Conservation (phyloP, 2,888 invertebrate species). For the Apotomis turbidana region DNA sequence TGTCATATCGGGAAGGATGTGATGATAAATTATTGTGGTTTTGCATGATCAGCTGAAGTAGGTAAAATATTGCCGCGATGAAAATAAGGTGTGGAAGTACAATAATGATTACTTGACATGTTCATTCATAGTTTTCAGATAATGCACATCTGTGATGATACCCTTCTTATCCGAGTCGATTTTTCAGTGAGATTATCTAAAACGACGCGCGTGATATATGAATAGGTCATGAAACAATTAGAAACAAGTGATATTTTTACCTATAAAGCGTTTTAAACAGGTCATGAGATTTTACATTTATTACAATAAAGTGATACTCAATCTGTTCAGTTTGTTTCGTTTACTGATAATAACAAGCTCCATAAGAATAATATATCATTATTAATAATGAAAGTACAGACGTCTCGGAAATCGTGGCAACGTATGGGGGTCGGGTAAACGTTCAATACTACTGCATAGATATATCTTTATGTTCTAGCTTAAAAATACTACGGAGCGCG, state of each 20-base stretch:
- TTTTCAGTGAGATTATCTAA: slow-evolving; percentile 21
- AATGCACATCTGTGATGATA: slow-evolving; percentile 9
- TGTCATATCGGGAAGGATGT: slow-evolving; percentile 15
- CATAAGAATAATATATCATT: slow-evolving; percentile 13
- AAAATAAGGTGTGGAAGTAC: slow-evolving; percentile 10
- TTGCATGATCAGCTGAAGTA: neutral
- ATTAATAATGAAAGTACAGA: neutral
- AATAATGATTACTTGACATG: slow-evolving; percentile 14
- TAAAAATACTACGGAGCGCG: neutral
- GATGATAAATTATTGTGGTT: neutral
- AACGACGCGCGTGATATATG: slow-evolving; percentile 29
- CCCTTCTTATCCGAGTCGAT: slow-evolving; percentile 9
- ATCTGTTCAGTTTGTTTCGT: slow-evolving; percentile 27
- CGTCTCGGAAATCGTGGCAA: neutral
- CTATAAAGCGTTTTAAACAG: slow-evolving; percentile 39
- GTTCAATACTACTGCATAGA: neutral
- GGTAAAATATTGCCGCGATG: slow-evolving; percentile 3
- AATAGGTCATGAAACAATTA: slow-evolving; percentile 33
- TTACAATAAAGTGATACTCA: slow-evolving; percentile 42
- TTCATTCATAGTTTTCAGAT: neutral
- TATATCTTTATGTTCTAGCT: neutral
- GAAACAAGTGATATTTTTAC: slow-evolving; percentile 37
- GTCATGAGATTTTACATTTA: slow-evolving; percentile 41
- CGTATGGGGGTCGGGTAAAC: neutral
- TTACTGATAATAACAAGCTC: slow-evolving; percentile 23